Evolutionary conservation across 2,113 vertebrate species (phyloP).

Genomic region (Myrmecophaga tridactyla): DNA sequence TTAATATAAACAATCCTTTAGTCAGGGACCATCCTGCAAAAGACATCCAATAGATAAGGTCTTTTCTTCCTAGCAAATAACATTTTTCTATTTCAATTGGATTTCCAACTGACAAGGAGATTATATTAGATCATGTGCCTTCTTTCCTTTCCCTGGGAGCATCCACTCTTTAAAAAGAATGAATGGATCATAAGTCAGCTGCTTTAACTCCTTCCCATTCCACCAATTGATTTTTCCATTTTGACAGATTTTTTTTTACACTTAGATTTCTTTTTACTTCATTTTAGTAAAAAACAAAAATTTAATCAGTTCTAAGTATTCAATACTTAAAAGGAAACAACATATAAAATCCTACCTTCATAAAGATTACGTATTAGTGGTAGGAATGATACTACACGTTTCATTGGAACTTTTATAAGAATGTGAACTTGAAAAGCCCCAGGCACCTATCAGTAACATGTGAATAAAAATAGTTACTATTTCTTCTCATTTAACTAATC

Average conservation of each 20-base stretch:
- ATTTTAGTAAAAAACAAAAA: neutral
- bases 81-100: neutral
- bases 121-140: neutral
- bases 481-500: neutral
- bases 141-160: neutral
- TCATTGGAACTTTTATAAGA: neutral
- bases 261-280: neutral
- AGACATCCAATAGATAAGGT: neutral
- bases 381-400: neutral
- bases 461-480: neutral
- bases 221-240: neutral
- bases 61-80: slow-evolving; percentile 12
- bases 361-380: neutral
- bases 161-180: neutral
- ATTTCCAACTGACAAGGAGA: neutral
- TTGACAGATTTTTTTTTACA: slow-evolving; percentile 28
- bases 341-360: neutral
- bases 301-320: neutral
- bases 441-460: neutral
- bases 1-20: neutral
- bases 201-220: neutral
- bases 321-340: neutral
- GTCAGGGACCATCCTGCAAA: neutral
- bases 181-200: neutral
- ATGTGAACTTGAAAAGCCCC: neutral